Conservation (phyloP, 2,888 invertebrate species). For the Magallana nippona region DNA sequence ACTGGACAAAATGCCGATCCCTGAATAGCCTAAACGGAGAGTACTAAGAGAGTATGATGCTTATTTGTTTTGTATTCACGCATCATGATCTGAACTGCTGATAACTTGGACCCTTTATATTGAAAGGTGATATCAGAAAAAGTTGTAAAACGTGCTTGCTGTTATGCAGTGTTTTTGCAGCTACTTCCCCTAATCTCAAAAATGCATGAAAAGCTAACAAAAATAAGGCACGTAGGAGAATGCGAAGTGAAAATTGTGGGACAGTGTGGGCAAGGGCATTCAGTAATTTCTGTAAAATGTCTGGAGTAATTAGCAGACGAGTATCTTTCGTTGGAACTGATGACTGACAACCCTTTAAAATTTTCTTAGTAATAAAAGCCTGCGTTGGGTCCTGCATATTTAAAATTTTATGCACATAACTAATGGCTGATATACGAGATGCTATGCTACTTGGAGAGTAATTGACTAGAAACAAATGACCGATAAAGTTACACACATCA, state of each 20-base stretch:
- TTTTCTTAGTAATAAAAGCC: slow-evolving; percentile 35
- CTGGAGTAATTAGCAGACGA: not conserved
- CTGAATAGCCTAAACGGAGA: not conserved
- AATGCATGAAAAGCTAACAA: slow-evolving; percentile 46
- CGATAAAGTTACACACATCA: slow-evolving; percentile 41
- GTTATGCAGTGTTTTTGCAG: not conserved
- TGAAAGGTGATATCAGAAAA: not conserved
- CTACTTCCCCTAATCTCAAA: slow-evolving; percentile 46
- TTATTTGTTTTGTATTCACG: slow-evolving; percentile 13
- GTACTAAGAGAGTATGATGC: not conserved
- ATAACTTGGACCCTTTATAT: slow-evolving; percentile 3
- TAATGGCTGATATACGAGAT: slow-evolving; percentile 47
- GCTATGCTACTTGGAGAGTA: slow-evolving; percentile 39
- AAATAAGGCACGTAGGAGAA: slow-evolving; percentile 39
- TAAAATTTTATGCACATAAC: slow-evolving; percentile 38
- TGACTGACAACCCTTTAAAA: slow-evolving; percentile 27
- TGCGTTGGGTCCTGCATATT: slow-evolving; percentile 37
- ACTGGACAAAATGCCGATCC: not conserved
- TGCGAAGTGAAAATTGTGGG: not conserved
- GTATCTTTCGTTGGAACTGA: not conserved
- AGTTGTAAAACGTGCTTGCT: not conserved
- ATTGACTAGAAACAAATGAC: slow-evolving; percentile 3
- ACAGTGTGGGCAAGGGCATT: slow-evolving; percentile 17
- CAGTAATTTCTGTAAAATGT: slow-evolving; percentile 9
- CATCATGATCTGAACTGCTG: slow-evolving; percentile 7